Base-by-base conservation (phyloP, 2,888 invertebrate genomes). In the Chydorus sphaericus region DNA sequence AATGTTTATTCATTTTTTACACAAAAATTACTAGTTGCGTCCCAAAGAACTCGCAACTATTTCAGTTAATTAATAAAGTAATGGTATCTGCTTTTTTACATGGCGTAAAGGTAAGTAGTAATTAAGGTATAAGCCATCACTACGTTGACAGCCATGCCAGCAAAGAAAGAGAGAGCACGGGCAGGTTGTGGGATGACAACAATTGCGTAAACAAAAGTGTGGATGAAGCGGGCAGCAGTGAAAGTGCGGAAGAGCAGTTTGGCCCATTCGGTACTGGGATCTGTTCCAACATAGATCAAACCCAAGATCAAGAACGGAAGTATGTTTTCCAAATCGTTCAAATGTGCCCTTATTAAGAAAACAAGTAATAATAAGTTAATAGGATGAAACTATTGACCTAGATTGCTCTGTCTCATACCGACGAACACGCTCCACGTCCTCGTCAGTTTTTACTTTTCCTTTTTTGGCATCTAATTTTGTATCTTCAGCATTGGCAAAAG, bases 301-400 rank as follows among this genome's bases (percentile, higher is more conserved):
- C 76, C 78, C 30, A 79, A 67, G 14, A 80, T 63, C 66, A 81
- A 73, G 66, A 82, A 84, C 1, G 77, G 73, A 0, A 79, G 74
- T 55, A 84, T 82, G 66, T 82, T 84, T 68, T 83, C 83, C 67
- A 83, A 65, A 66, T 84, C 83, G 64, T 84, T 84, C 62, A 76
- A 71, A 65, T 83, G 82, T 10, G 81, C 82, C 63, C 82, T n/a
- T n/a, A n/a, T n/a, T n/a, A n/a, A n/a, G n/a, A n/a, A n/a, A n/a
- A n/a, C n/a, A n/a, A n/a, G n/a, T n/a, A n/a, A n/a, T n/a, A n/a
- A n/a, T n/a, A n/a, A n/a, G n/a, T n/a, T n/a, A n/a, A n/a, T n/a
- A n/a, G n/a, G n/a, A n/a, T n/a, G n/a, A n/a, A n/a, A n/a, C n/a
- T n/a, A n/a, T n/a, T n/a, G n/a, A n/a, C n/a, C n/a, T n/a, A n/a